Conservation (phyloP, 2,797 vertebrate species). For the Lindbergichthys nudifrons region DNA sequence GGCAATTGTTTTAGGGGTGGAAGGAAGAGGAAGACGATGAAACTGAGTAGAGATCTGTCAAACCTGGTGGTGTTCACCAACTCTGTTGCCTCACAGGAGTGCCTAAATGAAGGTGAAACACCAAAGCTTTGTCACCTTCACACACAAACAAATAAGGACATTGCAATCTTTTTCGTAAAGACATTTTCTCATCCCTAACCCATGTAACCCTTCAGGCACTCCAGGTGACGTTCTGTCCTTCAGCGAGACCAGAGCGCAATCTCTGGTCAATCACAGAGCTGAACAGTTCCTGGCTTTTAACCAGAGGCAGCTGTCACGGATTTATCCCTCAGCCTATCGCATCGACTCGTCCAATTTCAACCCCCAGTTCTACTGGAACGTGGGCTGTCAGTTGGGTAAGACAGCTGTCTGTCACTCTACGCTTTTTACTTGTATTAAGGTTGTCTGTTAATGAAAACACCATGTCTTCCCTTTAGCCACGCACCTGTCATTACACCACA, state of each 20-base stretch:
- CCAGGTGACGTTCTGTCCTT: slow-evolving; percentile 95
- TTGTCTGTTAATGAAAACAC: slow-evolving; percentile 27
- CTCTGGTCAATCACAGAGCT: slow-evolving; percentile 92
- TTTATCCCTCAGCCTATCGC: slow-evolving; percentile 97
- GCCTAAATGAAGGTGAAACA: slow-evolving; percentile 91
- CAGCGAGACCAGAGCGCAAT: slow-evolving; percentile 95
- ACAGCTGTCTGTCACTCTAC: slow-evolving; percentile 29
- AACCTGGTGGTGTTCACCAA: slow-evolving; percentile 97
- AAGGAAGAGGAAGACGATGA: slow-evolving; percentile 94
- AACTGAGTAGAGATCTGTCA: slow-evolving; percentile 95
- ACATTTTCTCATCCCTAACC: neutral
- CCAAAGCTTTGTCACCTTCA: neutral
- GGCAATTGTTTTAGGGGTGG: slow-evolving; percentile 80
- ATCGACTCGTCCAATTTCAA: slow-evolving; percentile 99
- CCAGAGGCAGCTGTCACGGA: slow-evolving; percentile 94
- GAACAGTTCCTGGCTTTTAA: slow-evolving; percentile 95
- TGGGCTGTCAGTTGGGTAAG: slow-evolving; percentile 95
- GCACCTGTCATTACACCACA: slow-evolving; percentile 13
- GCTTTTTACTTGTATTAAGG: neutral
- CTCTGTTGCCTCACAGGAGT: slow-evolving; percentile 94
- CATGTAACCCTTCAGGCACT: slow-evolving; percentile 84
- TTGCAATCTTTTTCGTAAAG: neutral
- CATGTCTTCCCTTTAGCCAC: slow-evolving; percentile 17
- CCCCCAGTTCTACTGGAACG: slow-evolving; percentile 96
- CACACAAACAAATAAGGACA: neutral